phyloP scores from a whole-genome alignment of 1,140 invertebrate species.

The Andricus grossulariae region DNA sequence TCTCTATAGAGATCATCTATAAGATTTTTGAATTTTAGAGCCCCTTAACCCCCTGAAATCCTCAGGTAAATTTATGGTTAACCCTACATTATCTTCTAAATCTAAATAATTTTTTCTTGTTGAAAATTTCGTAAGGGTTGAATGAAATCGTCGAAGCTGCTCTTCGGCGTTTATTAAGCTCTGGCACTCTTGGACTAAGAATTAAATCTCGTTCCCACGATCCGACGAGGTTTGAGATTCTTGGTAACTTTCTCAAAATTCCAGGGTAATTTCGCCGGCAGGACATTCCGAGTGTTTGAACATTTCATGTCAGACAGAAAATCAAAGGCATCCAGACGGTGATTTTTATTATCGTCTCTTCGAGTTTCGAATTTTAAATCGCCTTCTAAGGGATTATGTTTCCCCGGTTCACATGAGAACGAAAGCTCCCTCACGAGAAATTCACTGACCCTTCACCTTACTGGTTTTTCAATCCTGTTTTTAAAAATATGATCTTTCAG shows the following conservation, averaged over 20 bases:
- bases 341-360: not conserved
- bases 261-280: slow-evolving; percentile 8
- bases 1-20: too few species aligned
- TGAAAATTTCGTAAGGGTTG: not conserved
- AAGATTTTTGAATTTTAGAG: too few species aligned
- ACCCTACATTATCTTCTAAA: too few species aligned
- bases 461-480: not conserved
- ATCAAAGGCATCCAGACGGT: not conserved
- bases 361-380: not conserved
- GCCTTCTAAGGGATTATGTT: slow-evolving; percentile 44
- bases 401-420: slow-evolving; percentile 43
- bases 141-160: not conserved
- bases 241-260: slow-evolving; percentile 47
- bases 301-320: slow-evolving; percentile 10
- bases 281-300: slow-evolving; percentile 34
- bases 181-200: slow-evolving; percentile 52
- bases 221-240: slow-evolving; percentile 37
- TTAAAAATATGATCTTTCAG: too few species aligned
- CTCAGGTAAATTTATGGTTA: too few species aligned
- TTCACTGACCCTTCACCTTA: not conserved
- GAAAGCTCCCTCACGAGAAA: slow-evolving; percentile 37
- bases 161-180: slow-evolving; percentile 44
- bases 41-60: too few species aligned
- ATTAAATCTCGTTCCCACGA: slow-evolving; percentile 52
- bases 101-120: too few species aligned